These are phyloP conservation scores for Procambarus clarkii DNA, from an alignment of 1,140 invertebrate genomes.

Conservation along the genomic window DNA sequence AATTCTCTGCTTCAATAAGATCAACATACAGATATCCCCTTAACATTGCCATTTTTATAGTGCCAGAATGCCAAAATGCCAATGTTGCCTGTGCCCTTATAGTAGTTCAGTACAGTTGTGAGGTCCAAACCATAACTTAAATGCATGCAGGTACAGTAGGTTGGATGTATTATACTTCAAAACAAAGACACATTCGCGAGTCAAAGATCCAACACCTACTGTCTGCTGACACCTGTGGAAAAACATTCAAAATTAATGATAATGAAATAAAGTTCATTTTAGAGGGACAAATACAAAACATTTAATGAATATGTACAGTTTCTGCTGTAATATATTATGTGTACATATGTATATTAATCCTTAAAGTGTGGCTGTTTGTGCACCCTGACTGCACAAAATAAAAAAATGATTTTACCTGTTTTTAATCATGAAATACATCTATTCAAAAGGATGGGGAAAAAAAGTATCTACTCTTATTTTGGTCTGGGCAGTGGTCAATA, in stretches of 20 bases:
- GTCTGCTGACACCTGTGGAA: slow-evolving; percentile 20
- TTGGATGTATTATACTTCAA: neutral
- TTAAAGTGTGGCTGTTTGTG: no score
- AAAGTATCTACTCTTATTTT: no score
- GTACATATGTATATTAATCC: no score
- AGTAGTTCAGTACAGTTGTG: neutral
- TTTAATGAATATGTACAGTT: no score
- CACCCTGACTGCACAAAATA: no score
- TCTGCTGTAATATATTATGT: no score
- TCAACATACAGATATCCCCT: slow-evolving; percentile 71
- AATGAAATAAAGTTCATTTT: no score
- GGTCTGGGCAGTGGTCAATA: no score
- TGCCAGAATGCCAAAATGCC: neutral
- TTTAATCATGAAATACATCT: no score
- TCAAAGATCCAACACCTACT: slow-evolving; percentile 1
- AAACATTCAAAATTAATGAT: neutral
- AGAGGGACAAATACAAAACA: no score
- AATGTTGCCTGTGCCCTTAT: neutral
- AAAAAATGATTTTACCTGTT: no score
- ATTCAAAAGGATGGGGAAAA: no score
- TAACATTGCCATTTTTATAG: slow-evolving; percentile 67
- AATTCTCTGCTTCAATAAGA: slow-evolving; percentile 70
- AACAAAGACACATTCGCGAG: neutral
- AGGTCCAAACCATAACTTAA: neutral
- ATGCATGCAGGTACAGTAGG: neutral